These are phyloP conservation scores for Stenopsyche tienmushanensis DNA, from an alignment of 1,140 invertebrate species.

Conservation along the genomic window DNA sequence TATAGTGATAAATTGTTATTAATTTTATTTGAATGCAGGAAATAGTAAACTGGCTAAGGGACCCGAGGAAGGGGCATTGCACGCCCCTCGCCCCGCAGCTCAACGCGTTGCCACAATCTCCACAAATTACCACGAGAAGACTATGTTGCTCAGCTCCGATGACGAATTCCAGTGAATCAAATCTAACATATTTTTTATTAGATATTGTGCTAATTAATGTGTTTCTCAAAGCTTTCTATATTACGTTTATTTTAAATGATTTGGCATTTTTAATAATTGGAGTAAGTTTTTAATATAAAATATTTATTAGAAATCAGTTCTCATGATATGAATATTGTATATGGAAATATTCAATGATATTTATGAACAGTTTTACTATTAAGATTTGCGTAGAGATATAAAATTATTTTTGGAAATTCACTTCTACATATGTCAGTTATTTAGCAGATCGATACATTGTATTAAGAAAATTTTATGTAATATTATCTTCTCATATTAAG, in stretches of 20 bases:
- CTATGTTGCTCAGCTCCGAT: slow-evolving; percentile 92
- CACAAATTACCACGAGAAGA: slow-evolving; percentile 92
- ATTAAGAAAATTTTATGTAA: no score
- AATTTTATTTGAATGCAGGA: slow-evolving; percentile 31
- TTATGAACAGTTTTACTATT: no score
- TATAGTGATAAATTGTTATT: no score
- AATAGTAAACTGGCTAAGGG: slow-evolving; percentile 46
- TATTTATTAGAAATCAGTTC: no score
- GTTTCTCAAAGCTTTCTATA: not conserved
- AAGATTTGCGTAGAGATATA: no score
- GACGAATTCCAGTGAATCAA: slow-evolving; percentile 89
- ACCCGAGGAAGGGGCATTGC: slow-evolving; percentile 53
- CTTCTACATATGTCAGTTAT: no score
- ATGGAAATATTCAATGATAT: no score
- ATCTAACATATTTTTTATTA: not conserved
- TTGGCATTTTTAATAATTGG: not conserved
- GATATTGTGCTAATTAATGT: not conserved
- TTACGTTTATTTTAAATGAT: not conserved
- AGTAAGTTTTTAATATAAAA: no score
- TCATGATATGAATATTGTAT: no score
- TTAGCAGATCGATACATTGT: no score
- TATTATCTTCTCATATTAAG: no score
- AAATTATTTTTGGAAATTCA: no score
- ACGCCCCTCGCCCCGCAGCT: slow-evolving; percentile 59
- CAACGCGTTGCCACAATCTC: slow-evolving; percentile 76